A percentile compares a stretch with the other conserved stretches of the same genome.
Conservation (phyloP, 2,888 invertebrate species). For the Cephus pulcher region DNA sequence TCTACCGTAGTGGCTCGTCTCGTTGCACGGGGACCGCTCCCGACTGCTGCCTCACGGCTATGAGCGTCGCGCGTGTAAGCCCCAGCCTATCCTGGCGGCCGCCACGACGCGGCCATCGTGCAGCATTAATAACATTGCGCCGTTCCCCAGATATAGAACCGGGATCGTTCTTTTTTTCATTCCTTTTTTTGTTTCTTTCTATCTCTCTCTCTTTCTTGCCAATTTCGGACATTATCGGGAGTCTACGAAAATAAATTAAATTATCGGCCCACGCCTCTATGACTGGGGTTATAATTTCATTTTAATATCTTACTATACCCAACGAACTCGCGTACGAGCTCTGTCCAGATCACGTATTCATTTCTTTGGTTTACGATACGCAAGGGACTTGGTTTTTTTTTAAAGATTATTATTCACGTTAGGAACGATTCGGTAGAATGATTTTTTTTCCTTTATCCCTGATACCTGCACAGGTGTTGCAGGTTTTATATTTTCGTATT, state of each 20-base stretch:
- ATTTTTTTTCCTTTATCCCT: neutral
- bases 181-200: neutral
- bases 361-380: neutral
- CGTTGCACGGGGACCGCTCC: conserved; percentile 41
- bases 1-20: conserved; percentile 33
- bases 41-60: conserved; percentile 48
- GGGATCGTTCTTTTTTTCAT: neutral
- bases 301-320: neutral
- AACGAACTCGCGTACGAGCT: neutral
- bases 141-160: conserved; percentile 19
- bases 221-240: neutral
- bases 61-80: conserved; percentile 53
- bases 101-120: conserved; percentile 14
- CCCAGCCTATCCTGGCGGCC: conserved; percentile 24
- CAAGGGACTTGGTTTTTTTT: neutral
- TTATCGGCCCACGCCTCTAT: neutral
- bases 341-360: neutral
- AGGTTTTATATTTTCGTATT: neutral
- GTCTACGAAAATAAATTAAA: neutral
- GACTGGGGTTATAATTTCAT: neutral
- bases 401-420: neutral
- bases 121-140: conserved; percentile 35
- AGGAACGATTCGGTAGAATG: neutral
- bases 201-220: neutral
- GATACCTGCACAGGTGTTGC: neutral